phyloP scores from a whole-genome alignment of 2,797 vertebrate species.

The Rhinichthys osculus region DNA sequence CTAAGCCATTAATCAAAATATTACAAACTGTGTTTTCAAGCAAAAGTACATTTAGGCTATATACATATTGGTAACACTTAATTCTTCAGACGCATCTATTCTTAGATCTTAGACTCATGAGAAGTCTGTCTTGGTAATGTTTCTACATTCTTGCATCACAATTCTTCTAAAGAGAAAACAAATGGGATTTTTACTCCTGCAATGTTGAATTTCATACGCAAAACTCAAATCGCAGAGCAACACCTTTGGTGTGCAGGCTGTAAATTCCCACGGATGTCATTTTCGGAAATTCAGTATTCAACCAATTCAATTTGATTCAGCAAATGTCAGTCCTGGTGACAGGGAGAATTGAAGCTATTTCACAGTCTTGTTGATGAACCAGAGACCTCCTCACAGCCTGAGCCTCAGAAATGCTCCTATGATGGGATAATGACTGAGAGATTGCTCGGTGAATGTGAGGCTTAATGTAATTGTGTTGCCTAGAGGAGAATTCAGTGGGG shows the following conservation, averaged over 20 bases:
- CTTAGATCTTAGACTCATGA: too few relatives aligned
- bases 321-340: conserved; percentile 3
- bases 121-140: neutral
- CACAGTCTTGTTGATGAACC: conserved; percentile 21
- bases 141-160: neutral
- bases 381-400: conserved; percentile 31
- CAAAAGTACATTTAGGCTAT: neutral
- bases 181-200: neutral
- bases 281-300: neutral
- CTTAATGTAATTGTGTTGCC: conserved; percentile 39
- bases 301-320: neutral
- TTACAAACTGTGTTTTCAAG: neutral
- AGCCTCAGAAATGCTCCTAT: conserved; percentile 51
- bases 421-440: conserved; percentile 60
- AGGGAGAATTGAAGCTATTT: conserved; percentile 1
- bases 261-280: neutral
- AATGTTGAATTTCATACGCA: too few relatives aligned
- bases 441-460: conserved; percentile 56
- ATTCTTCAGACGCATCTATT: neutral
- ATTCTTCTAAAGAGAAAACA: neutral
- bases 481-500: conserved; percentile 40
- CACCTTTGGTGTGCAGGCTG: neutral
- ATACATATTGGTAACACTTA: neutral
- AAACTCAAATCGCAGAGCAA: neutral
- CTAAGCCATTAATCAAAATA: neutral